These are phyloP conservation scores for Diglossa cyanea DNA, from an alignment of 2,797 vertebrate species.

Conservation along the genomic window DNA sequence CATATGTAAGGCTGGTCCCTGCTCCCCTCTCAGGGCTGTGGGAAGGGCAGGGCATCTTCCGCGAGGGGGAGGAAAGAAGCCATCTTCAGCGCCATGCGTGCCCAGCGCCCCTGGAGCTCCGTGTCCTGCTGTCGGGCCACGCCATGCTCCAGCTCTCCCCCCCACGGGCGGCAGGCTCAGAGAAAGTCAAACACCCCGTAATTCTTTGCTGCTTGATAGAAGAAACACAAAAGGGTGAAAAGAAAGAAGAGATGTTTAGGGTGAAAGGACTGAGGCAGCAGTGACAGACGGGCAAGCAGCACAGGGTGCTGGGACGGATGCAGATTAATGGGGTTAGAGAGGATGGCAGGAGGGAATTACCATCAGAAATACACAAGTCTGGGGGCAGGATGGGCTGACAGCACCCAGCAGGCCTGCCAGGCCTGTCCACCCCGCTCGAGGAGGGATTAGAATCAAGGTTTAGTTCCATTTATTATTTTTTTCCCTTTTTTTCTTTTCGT, in stretches of 20 bases:
- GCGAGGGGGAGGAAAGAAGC: constrained; percentile 58
- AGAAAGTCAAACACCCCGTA: constrained; percentile 87
- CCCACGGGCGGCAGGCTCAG: constrained; percentile 73
- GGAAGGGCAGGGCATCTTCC: constrained; percentile 41
- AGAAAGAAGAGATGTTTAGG: constrained; percentile 72
- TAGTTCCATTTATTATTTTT: constrained; percentile 71
- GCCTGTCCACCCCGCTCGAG: neutral
- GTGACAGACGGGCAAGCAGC: constrained; percentile 61
- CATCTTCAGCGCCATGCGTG: constrained; percentile 69
- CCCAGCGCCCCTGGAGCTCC: constrained; percentile 63
- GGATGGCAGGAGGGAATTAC: constrained; percentile 32
- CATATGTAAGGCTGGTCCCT: constrained; percentile 22
- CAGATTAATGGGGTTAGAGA: constrained; percentile 58
- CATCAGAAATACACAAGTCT: constrained; percentile 47
- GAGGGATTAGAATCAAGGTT: constrained; percentile 70
- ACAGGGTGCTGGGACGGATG: constrained; percentile 59
- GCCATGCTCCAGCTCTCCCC: constrained; percentile 71
- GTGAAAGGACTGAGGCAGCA: constrained; percentile 29
- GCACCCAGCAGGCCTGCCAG: constrained; percentile 43
- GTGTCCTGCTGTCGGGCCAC: constrained; percentile 72
- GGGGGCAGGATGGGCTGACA: constrained; percentile 7
- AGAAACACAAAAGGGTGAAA: constrained; percentile 79
- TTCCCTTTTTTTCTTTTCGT: constrained; percentile 53
- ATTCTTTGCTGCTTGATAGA: constrained; percentile 84
- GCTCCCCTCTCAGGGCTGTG: constrained; percentile 29